Conservation (phyloP, 1,140 invertebrate species). For the Chrysoperla carnea region DNA sequence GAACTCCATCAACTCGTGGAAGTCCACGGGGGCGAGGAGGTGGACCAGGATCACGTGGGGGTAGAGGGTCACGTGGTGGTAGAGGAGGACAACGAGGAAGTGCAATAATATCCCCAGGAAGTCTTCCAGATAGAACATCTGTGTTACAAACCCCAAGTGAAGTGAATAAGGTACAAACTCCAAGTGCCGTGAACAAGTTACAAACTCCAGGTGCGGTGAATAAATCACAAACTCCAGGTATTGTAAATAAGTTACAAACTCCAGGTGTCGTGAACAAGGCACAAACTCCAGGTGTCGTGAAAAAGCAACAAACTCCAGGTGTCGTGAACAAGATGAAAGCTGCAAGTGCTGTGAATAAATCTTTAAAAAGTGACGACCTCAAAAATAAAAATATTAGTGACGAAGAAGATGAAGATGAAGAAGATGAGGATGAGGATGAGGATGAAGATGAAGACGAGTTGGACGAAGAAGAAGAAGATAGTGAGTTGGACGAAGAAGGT, state of each 20-base stretch:
- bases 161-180: no score
- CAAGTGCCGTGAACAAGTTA: no score
- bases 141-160: no score
- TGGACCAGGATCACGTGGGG: conserved; percentile 6
- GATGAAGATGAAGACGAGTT: conserved; percentile 8
- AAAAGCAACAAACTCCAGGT: no score
- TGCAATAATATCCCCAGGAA: neutral
- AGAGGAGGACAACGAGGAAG: conserved; percentile 2
- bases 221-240: no score
- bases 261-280: no score
- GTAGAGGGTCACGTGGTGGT: conserved; percentile 9
- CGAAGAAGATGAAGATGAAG: conserved; percentile 17
- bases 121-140: neutral
- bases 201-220: no score
- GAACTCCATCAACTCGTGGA: conserved; percentile 4
- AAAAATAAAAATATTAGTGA: neutral
- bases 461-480: conserved; percentile 4
- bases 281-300: no score
- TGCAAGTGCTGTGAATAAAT: no score
- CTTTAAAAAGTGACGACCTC: no score
- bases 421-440: conserved; percentile 11
- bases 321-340: no score
- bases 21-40: conserved; percentile 10
- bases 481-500: conserved; percentile 14
- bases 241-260: no score